A percentile compares a stretch with the other conserved stretches of the same genome.
These are phyloP conservation scores for Mirounga angustirostris DNA, from an alignment of 2,113 vertebrate species.

Conservation along the genomic window DNA sequence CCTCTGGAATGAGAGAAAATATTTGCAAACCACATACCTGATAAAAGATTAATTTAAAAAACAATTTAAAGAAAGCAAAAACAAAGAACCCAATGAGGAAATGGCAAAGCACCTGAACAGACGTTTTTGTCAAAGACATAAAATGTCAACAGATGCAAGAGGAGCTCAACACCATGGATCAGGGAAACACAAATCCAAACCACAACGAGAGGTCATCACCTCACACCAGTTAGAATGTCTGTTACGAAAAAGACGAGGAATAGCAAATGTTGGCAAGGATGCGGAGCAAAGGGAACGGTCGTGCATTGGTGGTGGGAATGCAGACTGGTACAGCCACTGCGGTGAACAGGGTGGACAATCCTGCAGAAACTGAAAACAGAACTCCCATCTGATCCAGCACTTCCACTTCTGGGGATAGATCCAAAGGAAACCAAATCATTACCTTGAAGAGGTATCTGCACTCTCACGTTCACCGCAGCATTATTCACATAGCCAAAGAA, in stretches of 20 bases:
- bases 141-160: neutral
- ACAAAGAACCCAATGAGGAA: neutral
- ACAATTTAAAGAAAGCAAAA: neutral
- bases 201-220: neutral
- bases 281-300: neutral
- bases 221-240: neutral
- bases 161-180: neutral
- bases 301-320: neutral
- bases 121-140: neutral
- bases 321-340: neutral
- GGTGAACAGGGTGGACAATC: neutral
- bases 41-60: neutral
- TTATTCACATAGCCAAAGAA: neutral
- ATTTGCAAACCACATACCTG: neutral
- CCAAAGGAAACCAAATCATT: neutral
- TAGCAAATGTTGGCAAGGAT: neutral
- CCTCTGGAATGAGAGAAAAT: neutral
- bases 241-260: neutral
- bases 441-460: neutral
- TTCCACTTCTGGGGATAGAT: neutral
- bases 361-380: neutral
- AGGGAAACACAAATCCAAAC: neutral
- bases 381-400: neutral
- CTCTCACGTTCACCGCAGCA: neutral
- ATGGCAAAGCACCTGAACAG: neutral